Evolutionary conservation across 2,113 vertebrate genomes (phyloP).

Genomic region (Dicaeum eximium): DNA sequence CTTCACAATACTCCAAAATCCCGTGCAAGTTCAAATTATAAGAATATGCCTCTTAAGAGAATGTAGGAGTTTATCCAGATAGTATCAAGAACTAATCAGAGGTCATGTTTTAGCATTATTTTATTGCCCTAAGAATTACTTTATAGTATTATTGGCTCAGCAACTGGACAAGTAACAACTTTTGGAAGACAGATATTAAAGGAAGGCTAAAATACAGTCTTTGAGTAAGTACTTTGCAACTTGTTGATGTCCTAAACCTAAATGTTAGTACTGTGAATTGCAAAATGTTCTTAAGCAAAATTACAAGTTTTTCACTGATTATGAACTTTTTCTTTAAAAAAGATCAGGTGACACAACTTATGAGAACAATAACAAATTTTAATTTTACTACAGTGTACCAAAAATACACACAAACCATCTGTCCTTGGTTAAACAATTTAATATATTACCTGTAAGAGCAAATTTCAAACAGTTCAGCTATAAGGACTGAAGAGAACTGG

Average conservation of each 20-base stretch:
- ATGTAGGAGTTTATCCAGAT: background rate
- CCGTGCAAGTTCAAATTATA: background rate
- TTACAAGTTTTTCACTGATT: background rate
- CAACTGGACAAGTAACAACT: background rate
- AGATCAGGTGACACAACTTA: background rate
- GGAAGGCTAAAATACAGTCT: background rate
- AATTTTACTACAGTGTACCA: background rate
- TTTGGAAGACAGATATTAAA: background rate
- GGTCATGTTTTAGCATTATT: background rate
- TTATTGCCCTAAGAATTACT: background rate
- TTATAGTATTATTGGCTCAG: background rate
- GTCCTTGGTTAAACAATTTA: background rate
- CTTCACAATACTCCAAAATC: background rate
- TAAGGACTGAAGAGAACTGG: background rate
- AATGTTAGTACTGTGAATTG: background rate
- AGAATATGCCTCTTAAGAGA: background rate
- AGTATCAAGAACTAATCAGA: background rate
- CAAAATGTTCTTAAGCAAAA: background rate
- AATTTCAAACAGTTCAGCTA: background rate
- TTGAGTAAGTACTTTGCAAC: background rate
- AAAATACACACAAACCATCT: background rate
- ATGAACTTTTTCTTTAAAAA: background rate
- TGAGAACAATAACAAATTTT: background rate
- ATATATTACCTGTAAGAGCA: background rate
- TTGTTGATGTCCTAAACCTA: background rate